Percentiles rank a stretch among this genome's conserved stretches.
Conservation (phyloP, 2,113 vertebrate genomes). For the Podocnemis expansa region DNA sequence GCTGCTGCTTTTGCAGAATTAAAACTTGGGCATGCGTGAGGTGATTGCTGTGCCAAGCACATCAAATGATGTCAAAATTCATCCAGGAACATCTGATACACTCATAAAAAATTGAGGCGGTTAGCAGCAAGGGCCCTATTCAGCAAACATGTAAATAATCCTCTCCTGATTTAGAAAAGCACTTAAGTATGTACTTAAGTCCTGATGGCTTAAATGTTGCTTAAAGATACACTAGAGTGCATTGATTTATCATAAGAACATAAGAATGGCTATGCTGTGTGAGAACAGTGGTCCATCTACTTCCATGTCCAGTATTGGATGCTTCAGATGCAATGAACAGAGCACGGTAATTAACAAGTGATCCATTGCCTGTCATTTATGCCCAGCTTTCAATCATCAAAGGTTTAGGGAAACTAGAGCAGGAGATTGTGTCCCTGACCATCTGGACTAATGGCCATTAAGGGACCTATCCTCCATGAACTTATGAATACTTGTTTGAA, state of each 20-base stretch:
- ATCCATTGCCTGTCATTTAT: neutral
- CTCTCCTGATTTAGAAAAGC: neutral
- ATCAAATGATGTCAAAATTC: neutral
- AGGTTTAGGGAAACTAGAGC: neutral
- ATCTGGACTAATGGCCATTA: neutral
- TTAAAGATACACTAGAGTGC: neutral
- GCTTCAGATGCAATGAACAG: neutral
- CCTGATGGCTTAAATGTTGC: neutral
- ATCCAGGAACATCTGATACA: neutral
- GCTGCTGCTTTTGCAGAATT: neutral
- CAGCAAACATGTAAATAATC: neutral
- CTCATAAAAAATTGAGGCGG: neutral
- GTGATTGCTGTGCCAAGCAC: neutral
- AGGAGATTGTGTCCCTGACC: neutral
- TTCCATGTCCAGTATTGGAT: neutral
- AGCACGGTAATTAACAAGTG: neutral
- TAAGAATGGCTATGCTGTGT: neutral
- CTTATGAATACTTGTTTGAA: neutral
- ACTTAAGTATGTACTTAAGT: neutral
- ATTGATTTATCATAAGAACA: neutral
- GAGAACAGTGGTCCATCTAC: neutral
- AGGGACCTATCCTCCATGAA: neutral
- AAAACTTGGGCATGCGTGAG: neutral
- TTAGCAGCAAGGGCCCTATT: neutral
- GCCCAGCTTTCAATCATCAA: neutral